These are phyloP conservation scores for Aquatica leii DNA, from an alignment of 2,888 invertebrate genomes.

Conservation along the genomic window DNA sequence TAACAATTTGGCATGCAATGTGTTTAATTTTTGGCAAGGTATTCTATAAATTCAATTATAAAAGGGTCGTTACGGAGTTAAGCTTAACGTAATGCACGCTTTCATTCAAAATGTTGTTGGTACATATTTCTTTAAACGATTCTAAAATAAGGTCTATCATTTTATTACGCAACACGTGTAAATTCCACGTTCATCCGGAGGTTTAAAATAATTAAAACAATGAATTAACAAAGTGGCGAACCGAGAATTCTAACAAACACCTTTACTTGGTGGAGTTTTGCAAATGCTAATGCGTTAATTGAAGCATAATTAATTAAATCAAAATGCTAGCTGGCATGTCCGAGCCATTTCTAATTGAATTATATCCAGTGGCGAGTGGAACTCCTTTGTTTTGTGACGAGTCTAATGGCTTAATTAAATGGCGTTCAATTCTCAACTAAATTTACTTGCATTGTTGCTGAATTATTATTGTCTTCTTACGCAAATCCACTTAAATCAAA, in stretches of 20 bases:
- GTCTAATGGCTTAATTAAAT: constrained; percentile 46
- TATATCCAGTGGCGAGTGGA: constrained; percentile 46
- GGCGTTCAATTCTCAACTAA: constrained; percentile 39
- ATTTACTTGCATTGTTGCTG: constrained; percentile 30
- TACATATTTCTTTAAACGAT: background rate
- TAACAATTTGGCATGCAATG: background rate
- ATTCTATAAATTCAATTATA: background rate
- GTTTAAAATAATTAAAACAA: constrained; percentile 30
- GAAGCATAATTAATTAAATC: constrained; percentile 57
- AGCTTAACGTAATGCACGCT: no score
- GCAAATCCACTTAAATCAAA: background rate
- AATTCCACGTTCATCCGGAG: background rate
- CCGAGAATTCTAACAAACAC: constrained; percentile 33
- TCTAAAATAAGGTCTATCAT: background rate
- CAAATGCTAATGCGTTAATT: constrained; percentile 54
- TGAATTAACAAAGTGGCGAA: constrained; percentile 17
- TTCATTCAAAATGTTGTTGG: no score
- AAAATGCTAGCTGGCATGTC: constrained; percentile 49
- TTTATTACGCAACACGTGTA: background rate
- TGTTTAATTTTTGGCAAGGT: no score
- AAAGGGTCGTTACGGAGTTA: background rate
- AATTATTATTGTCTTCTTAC: constrained; percentile 11
- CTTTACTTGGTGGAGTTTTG: constrained; percentile 42
- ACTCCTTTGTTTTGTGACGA: constrained; percentile 45
- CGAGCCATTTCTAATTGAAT: constrained; percentile 51